Evolutionary conservation across 2,797 vertebrate species (phyloP), one percentile per base, ranked within the genome.

Genomic region (Ctenosaura bakeri): DNA sequence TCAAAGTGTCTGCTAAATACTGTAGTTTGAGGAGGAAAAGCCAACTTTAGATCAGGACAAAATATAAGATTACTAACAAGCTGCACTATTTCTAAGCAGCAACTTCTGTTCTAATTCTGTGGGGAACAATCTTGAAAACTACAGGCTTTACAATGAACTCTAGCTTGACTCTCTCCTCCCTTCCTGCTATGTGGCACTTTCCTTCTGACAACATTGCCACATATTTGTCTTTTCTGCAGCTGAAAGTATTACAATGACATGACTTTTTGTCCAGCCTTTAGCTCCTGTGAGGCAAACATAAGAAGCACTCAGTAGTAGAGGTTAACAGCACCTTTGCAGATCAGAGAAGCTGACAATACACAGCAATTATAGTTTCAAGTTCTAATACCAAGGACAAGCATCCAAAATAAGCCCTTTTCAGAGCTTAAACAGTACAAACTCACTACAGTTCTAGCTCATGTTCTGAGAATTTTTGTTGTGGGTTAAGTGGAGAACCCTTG

Each of bases 401-500:
- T 26, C n/a, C 46, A 83, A 69, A 76, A 10, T n/a, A 90, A 89
- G 50, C 10, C 26, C 1, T 66, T 38, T 87, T 54, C 46, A 83
- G 59, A 35, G 20, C 29, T 77, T 90, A 42, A 42, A 24, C 6
- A 87, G 13, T 78, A 16, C 29, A 56, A 6, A n/a, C 26, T 54
- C 71, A 18, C 59, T 64, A 6, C 38, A 26, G 14, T 86, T 87
- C 24, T n/a, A 83, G 46, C 29, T 26, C 62, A 83, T 24, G 64
- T 42, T 90, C 46, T 84, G n/a, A 87, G 13, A 52, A 83, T 2
- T 56, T 24, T n/a, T 18, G n/a, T 88, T 71, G 26, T 82, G 38
- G 54, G 52, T 52, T 22, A 93, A 87, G 90, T 22, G 52, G 54
- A 73, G 66, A 92, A 81, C 90, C n/a, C 90, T 12, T 88, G 86